phyloP scores from a whole-genome alignment of 2,113 vertebrate species.

The Cathartes aura region DNA sequence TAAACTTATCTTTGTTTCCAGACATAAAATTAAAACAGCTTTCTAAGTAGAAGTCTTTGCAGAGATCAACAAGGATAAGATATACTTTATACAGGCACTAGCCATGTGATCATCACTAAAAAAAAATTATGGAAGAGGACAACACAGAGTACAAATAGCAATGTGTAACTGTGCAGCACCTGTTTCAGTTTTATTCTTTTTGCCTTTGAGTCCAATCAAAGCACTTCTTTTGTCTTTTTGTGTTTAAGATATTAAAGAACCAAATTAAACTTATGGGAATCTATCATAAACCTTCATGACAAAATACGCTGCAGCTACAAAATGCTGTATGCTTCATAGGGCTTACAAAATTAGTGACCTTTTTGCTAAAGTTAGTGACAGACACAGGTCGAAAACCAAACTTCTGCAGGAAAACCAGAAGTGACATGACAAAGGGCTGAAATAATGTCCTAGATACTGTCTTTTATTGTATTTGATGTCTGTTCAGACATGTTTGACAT shows the following conservation, averaged over 20 bases:
- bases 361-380: background rate
- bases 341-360: background rate
- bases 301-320: background rate
- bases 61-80: background rate
- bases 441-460: background rate
- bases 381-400: background rate
- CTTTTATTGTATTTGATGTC: background rate
- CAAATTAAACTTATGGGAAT: background rate
- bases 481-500: background rate
- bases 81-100: background rate
- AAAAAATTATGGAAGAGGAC: background rate
- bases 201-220: background rate
- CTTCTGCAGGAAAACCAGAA: background rate
- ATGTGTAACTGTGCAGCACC: background rate
- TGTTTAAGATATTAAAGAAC: background rate
- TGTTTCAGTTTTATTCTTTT: background rate
- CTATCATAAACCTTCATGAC: background rate
- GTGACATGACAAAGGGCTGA: background rate
- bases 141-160: background rate
- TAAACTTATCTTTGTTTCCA: background rate
- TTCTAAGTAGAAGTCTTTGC: background rate
- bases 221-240: background rate
- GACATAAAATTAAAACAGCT: background rate
- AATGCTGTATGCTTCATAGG: rapidly evolving
- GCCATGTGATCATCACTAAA: background rate